These are phyloP conservation scores for Pampus argenteus DNA, from an alignment of 2,797 vertebrate species.

Conservation along the genomic window DNA sequence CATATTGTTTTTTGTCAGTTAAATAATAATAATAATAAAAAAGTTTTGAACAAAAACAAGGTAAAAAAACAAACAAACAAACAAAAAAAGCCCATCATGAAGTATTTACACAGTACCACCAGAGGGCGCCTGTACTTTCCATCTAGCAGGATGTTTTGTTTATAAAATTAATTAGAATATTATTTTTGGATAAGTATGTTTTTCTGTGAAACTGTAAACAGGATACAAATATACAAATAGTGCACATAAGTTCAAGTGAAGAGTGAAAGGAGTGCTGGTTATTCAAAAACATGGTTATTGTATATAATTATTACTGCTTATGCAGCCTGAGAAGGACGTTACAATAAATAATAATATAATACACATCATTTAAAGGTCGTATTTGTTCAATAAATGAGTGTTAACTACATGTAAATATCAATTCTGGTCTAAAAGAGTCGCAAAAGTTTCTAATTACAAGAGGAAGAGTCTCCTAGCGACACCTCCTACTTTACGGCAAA, in stretches of 20 bases:
- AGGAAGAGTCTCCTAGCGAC: constrained; percentile 62
- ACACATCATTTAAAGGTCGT: fast-evolving
- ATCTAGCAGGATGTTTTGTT: not conserved
- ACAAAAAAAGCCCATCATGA: too few relatives aligned
- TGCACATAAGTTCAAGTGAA: too few relatives aligned
- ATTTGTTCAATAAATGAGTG: not conserved
- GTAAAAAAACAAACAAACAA: too few relatives aligned
- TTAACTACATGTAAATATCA: not conserved
- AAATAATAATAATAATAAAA: not conserved
- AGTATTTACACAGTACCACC: not conserved
- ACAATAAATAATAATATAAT: too few relatives aligned
- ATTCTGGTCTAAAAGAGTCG: constrained; percentile 19
- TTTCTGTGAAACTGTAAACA: too few relatives aligned
- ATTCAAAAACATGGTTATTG: too few relatives aligned
- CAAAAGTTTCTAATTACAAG: constrained; percentile 32
- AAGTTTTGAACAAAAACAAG: not conserved
- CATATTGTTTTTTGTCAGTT: too few relatives aligned
- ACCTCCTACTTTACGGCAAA: constrained; percentile 77
- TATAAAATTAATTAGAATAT: constrained; percentile 8
- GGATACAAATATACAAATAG: too few relatives aligned
- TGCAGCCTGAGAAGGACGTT: too few relatives aligned
- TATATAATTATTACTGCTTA: too few relatives aligned
- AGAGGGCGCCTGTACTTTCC: not conserved
- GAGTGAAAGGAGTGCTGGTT: too few relatives aligned
- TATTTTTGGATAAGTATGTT: too few relatives aligned